These are phyloP conservation scores for Anas bernieri DNA, from an alignment of 2,797 vertebrate species.

Conservation along the genomic window DNA sequence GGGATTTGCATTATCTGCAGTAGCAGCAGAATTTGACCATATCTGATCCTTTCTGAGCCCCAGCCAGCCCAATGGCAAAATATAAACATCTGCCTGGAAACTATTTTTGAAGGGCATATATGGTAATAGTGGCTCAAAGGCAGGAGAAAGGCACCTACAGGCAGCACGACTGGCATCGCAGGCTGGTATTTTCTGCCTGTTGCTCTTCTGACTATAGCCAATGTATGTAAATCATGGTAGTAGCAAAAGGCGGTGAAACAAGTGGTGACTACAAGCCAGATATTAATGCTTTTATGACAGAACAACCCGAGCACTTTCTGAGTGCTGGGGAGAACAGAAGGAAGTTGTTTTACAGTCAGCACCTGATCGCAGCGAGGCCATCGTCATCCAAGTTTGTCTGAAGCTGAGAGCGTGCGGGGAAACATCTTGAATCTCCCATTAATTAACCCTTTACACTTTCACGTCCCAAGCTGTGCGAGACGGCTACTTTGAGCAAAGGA, in stretches of 20 bases:
- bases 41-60: conserved; percentile 24
- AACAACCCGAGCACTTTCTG: background rate
- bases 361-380: background rate
- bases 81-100: conserved; percentile 44
- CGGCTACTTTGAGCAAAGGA: background rate
- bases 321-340: background rate
- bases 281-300: background rate
- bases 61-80: conserved; percentile 21
- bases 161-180: background rate
- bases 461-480: background rate
- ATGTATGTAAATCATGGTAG: background rate
- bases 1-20: conserved; percentile 60
- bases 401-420: background rate
- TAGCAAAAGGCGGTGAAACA: background rate
- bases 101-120: conserved; percentile 49
- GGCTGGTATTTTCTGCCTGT: background rate
- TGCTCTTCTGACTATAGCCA: background rate
- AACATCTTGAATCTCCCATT: background rate
- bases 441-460: background rate
- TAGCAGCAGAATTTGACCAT: conserved; percentile 29
- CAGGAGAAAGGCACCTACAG: background rate
- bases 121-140: conserved; percentile 18
- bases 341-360: background rate
- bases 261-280: background rate
- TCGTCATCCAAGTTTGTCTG: background rate